Conservation (phyloP, 2,113 vertebrate genomes). For the Gorsachius goisagi region DNA sequence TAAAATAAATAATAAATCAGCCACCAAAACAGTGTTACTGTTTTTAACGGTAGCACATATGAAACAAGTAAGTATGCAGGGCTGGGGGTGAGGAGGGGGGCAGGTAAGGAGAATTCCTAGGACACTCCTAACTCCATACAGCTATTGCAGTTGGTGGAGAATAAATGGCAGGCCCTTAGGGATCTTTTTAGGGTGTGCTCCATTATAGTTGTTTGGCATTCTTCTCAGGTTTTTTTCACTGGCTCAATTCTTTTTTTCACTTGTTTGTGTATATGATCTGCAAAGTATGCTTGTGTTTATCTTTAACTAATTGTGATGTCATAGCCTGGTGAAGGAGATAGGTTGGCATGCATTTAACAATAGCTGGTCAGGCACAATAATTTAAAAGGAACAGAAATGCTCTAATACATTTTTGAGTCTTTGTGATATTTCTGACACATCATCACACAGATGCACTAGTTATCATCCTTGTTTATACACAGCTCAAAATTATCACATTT, state of each 20-base stretch:
- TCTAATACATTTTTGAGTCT: not conserved
- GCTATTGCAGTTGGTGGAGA: not conserved
- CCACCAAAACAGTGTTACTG: fast-evolving
- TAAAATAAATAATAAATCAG: not conserved
- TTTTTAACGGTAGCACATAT: not conserved
- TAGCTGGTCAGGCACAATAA: not conserved
- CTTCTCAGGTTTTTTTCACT: not conserved
- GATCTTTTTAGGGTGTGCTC: not conserved
- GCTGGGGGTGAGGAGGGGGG: no score
- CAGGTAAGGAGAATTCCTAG: not conserved
- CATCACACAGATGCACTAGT: not conserved
- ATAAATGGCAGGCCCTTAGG: not conserved
- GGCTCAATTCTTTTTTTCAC: not conserved
- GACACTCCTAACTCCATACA: not conserved
- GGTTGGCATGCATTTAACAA: not conserved
- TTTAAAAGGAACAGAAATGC: not conserved
- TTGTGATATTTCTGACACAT: not conserved
- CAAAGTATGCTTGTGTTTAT: not conserved
- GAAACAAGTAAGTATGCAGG: not conserved
- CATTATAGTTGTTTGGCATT: not conserved
- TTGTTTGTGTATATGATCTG: not conserved
- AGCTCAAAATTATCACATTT: not conserved
- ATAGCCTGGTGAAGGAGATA: not conserved
- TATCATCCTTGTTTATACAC: not conserved
- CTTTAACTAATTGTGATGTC: not conserved